These are phyloP conservation scores for Heliconius cydno DNA, from an alignment of 2,888 invertebrate species.

Conservation along the genomic window DNA sequence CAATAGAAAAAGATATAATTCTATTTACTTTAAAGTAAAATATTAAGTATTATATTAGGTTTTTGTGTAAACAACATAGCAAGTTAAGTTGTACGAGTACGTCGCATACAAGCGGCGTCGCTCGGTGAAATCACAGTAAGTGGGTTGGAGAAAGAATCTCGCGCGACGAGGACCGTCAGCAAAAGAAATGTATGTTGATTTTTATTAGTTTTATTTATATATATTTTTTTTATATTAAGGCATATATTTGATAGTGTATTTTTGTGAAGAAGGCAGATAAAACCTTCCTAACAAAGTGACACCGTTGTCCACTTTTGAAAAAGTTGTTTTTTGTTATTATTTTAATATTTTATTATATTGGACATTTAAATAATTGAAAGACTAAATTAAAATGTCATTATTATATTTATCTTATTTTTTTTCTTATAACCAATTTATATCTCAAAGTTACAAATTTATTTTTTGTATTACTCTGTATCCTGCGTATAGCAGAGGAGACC, in stretches of 20 bases:
- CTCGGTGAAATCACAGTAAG: constrained; percentile 78
- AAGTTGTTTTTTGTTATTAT: background rate
- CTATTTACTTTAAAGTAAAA: background rate
- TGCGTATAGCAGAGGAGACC: no score
- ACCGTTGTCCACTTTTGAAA: no score
- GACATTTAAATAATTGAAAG: no score
- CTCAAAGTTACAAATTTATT: background rate
- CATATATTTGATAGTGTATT: constrained; percentile 5
- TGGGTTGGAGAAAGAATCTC: constrained; percentile 83
- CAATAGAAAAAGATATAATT: background rate
- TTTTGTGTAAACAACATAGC: constrained; percentile 24
- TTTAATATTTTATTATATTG: no score
- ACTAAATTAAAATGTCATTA: no score
- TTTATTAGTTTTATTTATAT: constrained; percentile 1
- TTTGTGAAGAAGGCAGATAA: background rate
- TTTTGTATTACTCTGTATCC: background rate
- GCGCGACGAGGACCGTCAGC: constrained; percentile 61
- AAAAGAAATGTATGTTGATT: constrained; percentile 37
- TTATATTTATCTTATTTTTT: no score
- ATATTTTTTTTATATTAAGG: constrained; percentile 12
- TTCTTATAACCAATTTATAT: no score
- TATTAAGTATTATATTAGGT: background rate
- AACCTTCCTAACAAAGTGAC: no score
- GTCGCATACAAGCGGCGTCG: constrained; percentile 33
- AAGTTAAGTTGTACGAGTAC: constrained; percentile 24